Evolutionary conservation across 1,140 invertebrate genomes (phyloP).

Genomic region (Heliconius hewitsoni): DNA sequence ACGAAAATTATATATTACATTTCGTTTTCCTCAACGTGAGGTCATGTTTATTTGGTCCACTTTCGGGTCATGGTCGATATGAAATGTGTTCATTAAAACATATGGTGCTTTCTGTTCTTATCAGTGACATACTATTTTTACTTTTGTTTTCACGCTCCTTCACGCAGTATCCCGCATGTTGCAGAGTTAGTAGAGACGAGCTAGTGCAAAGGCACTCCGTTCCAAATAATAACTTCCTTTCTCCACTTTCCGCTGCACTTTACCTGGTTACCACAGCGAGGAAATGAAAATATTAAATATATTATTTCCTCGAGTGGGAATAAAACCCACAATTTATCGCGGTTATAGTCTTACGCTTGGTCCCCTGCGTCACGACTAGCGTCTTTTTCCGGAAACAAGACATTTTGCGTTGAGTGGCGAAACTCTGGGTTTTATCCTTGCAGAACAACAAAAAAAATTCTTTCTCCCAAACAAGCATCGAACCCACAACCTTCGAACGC

Average conservation of each 20-base stretch:
- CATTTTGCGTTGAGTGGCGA: no score
- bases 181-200: background rate
- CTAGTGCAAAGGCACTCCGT: background rate
- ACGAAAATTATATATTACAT: slow-evolving; percentile 11
- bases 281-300: background rate
- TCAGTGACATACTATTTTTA: background rate
- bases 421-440: no score
- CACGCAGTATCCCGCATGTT: background rate
- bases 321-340: background rate
- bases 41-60: slow-evolving; percentile 18
- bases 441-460: no score
- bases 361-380: background rate
- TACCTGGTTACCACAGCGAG: background rate
- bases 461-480: no score
- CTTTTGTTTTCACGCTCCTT: background rate
- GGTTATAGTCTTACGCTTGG: background rate
- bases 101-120: slow-evolving; percentile 3
- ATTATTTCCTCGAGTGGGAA: background rate
- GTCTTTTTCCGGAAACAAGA: no score
- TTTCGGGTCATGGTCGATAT: slow-evolving; percentile 19
- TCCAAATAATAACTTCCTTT: background rate
- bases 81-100: slow-evolving; percentile 14
- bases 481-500: no score
- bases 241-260: background rate
- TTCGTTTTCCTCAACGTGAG: slow-evolving; percentile 20